Percentiles rank a stretch among this genome's conserved stretches.
phyloP scores from a whole-genome alignment of 2,797 vertebrate genomes.

The Taenioides sp. region DNA sequence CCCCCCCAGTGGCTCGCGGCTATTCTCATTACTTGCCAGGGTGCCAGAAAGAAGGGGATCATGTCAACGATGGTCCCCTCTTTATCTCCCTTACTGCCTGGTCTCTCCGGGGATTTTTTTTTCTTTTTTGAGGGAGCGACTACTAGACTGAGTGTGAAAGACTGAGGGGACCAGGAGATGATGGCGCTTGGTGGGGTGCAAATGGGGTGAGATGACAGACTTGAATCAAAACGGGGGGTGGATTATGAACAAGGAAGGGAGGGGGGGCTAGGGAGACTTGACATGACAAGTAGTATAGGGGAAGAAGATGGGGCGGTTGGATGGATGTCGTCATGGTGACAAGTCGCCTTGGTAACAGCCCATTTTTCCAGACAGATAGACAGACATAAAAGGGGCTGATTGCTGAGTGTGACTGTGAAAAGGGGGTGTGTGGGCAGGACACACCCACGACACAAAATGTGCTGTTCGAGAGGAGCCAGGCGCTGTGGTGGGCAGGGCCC shows the following conservation, averaged over 20 bases:
- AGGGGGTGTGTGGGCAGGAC: slow-evolving; percentile 40
- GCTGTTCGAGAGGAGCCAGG: slow-evolving; percentile 3
- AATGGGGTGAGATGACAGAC: slow-evolving; percentile 70
- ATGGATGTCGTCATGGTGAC: slow-evolving; percentile 72
- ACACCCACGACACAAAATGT: slow-evolving; percentile 43
- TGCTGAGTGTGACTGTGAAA: slow-evolving; percentile 66
- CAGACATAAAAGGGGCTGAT: slow-evolving; percentile 37
- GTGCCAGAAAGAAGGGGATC: slow-evolving; percentile 40
- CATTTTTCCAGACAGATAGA: slow-evolving; percentile 39
- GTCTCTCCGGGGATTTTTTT: slow-evolving; percentile 36
- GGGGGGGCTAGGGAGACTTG: slow-evolving; percentile 42
- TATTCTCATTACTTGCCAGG: slow-evolving; percentile 53
- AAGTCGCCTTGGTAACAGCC: slow-evolving; percentile 69
- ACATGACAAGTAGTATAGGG: slow-evolving; percentile 35
- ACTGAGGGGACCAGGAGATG: slow-evolving; percentile 28
- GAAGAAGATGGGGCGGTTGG: slow-evolving; percentile 49
- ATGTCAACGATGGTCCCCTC: slow-evolving; percentile 39
- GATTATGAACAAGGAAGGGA: slow-evolving; percentile 39
- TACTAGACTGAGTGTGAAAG: slow-evolving; percentile 25
- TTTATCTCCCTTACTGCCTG: slow-evolving; percentile 34
- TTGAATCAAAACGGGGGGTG: slow-evolving; percentile 52
- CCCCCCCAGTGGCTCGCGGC: slow-evolving; percentile 28
- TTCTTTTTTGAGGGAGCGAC: slow-evolving; percentile 29
- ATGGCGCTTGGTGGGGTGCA: slow-evolving; percentile 66
- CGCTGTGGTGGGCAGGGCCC: not conserved